Base-by-base conservation (phyloP, 2,797 vertebrate species). In the Danionella dracula region DNA sequence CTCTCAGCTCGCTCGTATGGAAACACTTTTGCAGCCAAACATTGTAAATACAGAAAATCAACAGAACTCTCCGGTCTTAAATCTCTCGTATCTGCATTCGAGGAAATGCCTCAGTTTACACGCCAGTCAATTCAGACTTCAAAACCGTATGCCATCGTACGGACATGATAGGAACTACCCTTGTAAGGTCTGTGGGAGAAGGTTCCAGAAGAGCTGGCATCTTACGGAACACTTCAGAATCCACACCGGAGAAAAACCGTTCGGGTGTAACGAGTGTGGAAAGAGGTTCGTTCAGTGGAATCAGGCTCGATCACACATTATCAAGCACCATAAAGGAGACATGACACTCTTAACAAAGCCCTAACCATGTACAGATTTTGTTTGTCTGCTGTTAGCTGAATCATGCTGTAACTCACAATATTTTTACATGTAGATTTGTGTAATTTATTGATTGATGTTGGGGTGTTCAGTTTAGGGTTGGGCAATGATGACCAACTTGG, bases 191-290 rank as follows among this genome's bases (percentile, higher is more conserved):
- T 68, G 66, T 16, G 57, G 57, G 0, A 68, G 55, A 9, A 17
- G 15, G 8, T 57, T 57, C 15, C 11, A 31, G 17, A 57, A 42
- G 38, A 57, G 55, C 38, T 57, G 55, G 38, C 55, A 57, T 57
- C 55, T 57, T 2, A 4, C 38, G 9, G 72, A 64, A 2, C 72
- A 74, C 13, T 57, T 70, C 49, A 37, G 56, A 37, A 74, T 74
- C 29, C 72, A 74, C 67, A 74, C 72, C 0, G 72, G 66, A 29
- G 72, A 74, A 48, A 74, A 66, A 32, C 63, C 64, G 12, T 68
- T 69, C 46, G 48, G 67, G 32, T 74, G 72, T 16, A 55, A 37
- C 7, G 31, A 40, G 31, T 73, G 71, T 16, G 66, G 61, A 11
- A 65, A 51, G 17, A 7, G 35, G 11, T 73, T 73, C 23, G 54